These are phyloP conservation scores for Meriones psammophilus DNA, from an alignment of 2,797 vertebrate species.

Conservation along the genomic window DNA sequence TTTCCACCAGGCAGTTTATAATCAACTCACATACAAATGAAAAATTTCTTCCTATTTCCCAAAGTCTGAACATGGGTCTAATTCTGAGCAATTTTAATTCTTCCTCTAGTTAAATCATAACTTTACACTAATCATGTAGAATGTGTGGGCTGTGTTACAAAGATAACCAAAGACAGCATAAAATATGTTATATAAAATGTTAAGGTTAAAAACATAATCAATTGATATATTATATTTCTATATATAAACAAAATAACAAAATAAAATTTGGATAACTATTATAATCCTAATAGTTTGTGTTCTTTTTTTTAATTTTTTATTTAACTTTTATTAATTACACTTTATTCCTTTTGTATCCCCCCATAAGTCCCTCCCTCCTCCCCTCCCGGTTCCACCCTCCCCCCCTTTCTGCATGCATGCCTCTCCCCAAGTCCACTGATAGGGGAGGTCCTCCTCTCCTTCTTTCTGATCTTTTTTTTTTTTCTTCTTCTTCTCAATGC, in stretches of 20 bases:
- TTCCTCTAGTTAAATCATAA: background rate
- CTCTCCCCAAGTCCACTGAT: too few relatives aligned
- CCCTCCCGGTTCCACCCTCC: too few relatives aligned
- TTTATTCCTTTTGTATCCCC: too few relatives aligned
- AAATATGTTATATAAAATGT: background rate
- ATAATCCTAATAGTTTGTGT: background rate
- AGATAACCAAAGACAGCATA: background rate
- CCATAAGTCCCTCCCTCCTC: too few relatives aligned
- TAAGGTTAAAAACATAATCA: background rate
- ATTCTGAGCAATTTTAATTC: background rate
- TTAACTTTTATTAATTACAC: too few relatives aligned
- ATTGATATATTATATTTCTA: background rate
- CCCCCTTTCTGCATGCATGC: too few relatives aligned
- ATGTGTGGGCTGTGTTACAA: background rate
- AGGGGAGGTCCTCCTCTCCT: too few relatives aligned
- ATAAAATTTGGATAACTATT: background rate
- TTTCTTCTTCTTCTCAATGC: too few relatives aligned
- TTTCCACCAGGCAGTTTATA: background rate
- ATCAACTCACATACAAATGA: background rate
- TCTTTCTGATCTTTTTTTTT: too few relatives aligned
- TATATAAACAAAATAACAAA: background rate
- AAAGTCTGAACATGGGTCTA: background rate
- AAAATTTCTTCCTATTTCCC: background rate
- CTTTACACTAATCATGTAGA: background rate
- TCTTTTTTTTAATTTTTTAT: too few relatives aligned